phyloP scores from a whole-genome alignment of 2,888 invertebrate species.

The Parapristionchus giblindavisi region DNA sequence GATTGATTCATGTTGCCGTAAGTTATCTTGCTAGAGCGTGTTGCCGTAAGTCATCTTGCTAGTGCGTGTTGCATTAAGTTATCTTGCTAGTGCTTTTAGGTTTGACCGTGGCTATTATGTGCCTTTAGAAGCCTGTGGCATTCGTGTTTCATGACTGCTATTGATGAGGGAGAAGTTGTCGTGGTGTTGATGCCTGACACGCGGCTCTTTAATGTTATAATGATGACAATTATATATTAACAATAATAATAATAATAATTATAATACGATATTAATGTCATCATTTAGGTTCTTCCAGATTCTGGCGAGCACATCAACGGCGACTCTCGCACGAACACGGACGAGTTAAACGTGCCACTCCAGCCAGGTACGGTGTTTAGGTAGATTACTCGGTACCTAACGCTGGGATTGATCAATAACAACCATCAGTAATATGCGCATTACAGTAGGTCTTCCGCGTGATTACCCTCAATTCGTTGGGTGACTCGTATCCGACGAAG shows the following conservation, averaged over 20 bases:
- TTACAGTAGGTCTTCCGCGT: conserved; percentile 89
- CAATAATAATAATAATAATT: no score
- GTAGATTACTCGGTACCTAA: not conserved
- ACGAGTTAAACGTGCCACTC: conserved; percentile 72
- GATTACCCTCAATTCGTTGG: conserved; percentile 85
- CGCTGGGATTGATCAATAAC: not conserved
- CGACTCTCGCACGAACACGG: conserved; percentile 1
- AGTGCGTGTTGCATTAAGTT: no score
- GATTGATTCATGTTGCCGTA: conserved; percentile 62
- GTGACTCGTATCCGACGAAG: conserved; percentile 60
- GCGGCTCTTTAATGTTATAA: not conserved
- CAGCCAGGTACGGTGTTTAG: conserved; percentile 81
- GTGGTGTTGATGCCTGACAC: not conserved
- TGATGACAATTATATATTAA: not conserved
- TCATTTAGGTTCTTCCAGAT: not conserved
- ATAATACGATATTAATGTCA: not conserved
- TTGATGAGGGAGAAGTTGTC: no score
- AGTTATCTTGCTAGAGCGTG: not conserved
- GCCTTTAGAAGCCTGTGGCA: no score
- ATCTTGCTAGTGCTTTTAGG: no score
- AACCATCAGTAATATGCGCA: not conserved
- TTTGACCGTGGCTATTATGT: no score
- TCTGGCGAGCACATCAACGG: conserved; percentile 22
- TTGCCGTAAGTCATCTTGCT: no score
- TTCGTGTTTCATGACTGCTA: no score